phyloP scores from a whole-genome alignment of 2,888 invertebrate genomes.

The Mythimna loreyi region DNA sequence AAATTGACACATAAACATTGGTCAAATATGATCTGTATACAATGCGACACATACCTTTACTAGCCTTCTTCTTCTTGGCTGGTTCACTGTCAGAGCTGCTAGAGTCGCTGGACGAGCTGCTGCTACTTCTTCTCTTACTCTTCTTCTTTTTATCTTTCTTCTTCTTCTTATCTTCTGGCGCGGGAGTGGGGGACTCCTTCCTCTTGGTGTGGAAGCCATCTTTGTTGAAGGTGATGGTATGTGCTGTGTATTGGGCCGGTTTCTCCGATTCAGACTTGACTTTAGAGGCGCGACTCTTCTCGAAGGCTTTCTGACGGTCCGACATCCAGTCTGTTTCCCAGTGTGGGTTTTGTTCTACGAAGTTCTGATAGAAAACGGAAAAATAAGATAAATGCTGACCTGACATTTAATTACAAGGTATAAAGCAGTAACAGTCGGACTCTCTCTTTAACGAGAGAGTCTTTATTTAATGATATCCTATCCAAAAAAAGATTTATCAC shows the following conservation, averaged over 20 bases:
- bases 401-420: too few relatives aligned
- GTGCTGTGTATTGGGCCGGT: constrained; percentile 81
- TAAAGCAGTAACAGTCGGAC: too few relatives aligned
- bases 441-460: too few relatives aligned
- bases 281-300: constrained; percentile 82
- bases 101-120: constrained; percentile 74
- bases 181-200: constrained; percentile 73
- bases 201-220: constrained; percentile 87
- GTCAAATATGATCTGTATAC: too few relatives aligned
- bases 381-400: neutral
- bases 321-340: constrained; percentile 97
- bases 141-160: constrained; percentile 87
- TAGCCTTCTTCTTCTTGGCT: constrained; percentile 90
- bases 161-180: constrained; percentile 84
- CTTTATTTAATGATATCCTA: too few relatives aligned
- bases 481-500: too few relatives aligned
- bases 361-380: constrained; percentile 90
- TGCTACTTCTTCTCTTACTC: constrained; percentile 83
- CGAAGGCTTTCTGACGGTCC: constrained; percentile 94
- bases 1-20: too few relatives aligned
- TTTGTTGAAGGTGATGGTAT: constrained; percentile 87
- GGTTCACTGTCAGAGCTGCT: constrained; percentile 81
- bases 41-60: constrained; percentile 69
- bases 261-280: constrained; percentile 72
- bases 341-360: constrained; percentile 95